These are phyloP conservation scores for Manis crassicaudata DNA, from an alignment of 2,797 vertebrate genomes.

Conservation along the genomic window DNA sequence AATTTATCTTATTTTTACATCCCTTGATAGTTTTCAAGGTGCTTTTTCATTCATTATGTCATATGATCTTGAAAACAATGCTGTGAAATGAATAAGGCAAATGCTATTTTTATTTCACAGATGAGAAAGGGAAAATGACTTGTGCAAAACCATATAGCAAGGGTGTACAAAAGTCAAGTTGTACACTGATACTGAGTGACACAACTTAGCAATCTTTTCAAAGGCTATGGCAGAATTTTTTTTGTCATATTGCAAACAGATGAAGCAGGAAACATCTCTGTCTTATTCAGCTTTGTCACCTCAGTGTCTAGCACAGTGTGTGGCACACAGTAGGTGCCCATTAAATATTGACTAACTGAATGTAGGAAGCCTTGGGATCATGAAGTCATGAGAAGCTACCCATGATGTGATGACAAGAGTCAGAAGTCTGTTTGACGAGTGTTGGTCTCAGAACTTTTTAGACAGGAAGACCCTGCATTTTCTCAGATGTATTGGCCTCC, in stretches of 20 bases:
- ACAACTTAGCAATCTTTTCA: constrained; percentile 11
- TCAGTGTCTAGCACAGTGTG: neutral
- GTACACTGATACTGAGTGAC: neutral
- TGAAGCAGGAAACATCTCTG: neutral
- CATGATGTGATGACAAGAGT: neutral
- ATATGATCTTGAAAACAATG: neutral
- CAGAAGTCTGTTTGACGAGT: neutral
- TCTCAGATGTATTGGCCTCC: neutral
- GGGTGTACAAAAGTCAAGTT: neutral
- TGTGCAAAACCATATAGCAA: neutral
- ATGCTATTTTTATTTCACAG: constrained; percentile 39
- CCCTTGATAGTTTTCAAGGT: constrained; percentile 21
- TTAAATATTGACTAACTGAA: neutral
- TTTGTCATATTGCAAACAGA: neutral
- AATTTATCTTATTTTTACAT: neutral
- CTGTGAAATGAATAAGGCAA: constrained; percentile 13
- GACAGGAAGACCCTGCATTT: neutral
- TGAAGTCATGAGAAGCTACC: neutral
- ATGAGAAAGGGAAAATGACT: neutral
- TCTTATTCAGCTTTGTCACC: constrained; percentile 8
- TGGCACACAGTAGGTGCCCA: neutral
- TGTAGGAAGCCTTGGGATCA: neutral
- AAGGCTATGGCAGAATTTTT: neutral
- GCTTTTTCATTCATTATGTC: neutral
- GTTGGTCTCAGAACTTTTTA: neutral